Percentiles rank a stretch among this genome's conserved stretches.
Evolutionary conservation across 2,797 vertebrate genomes (phyloP).

Genomic region (Muscicapa striata): DNA sequence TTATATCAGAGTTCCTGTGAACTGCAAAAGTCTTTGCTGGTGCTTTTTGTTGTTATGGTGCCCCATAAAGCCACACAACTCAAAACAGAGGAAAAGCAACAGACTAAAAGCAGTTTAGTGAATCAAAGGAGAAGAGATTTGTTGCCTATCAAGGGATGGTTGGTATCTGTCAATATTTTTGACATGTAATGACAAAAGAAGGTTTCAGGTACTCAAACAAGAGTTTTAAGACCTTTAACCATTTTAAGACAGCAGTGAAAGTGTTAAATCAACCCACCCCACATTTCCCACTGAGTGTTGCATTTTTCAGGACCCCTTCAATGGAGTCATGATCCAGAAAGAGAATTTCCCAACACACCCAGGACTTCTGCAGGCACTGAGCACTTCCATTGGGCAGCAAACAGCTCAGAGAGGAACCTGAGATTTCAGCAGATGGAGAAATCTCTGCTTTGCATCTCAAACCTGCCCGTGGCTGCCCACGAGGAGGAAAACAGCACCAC

Average conservation of each 20-base stretch:
- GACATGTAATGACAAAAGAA: background rate
- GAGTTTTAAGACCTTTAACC: background rate
- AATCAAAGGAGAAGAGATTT: background rate
- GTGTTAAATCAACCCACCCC: background rate
- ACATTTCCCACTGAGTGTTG: rapidly evolving
- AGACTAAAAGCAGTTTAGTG: background rate
- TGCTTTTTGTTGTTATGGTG: background rate
- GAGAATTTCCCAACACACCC: background rate
- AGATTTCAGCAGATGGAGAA: background rate
- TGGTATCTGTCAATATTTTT: background rate
- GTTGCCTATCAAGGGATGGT: background rate
- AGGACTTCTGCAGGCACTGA: background rate
- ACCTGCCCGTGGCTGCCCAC: background rate
- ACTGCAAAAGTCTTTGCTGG: background rate
- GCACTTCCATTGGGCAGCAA: background rate
- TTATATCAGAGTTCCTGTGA: background rate
- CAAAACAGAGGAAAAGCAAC: background rate
- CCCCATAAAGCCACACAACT: background rate
- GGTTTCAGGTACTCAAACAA: background rate
- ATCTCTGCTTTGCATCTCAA: background rate
- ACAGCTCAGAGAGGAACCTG: background rate
- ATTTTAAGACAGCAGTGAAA: background rate
- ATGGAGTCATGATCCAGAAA: background rate
- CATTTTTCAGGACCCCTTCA: background rate
- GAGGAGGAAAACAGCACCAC: background rate